Evolutionary conservation across 2,797 vertebrate species (phyloP).

Genomic region (Peromyscus attwateri): DNA sequence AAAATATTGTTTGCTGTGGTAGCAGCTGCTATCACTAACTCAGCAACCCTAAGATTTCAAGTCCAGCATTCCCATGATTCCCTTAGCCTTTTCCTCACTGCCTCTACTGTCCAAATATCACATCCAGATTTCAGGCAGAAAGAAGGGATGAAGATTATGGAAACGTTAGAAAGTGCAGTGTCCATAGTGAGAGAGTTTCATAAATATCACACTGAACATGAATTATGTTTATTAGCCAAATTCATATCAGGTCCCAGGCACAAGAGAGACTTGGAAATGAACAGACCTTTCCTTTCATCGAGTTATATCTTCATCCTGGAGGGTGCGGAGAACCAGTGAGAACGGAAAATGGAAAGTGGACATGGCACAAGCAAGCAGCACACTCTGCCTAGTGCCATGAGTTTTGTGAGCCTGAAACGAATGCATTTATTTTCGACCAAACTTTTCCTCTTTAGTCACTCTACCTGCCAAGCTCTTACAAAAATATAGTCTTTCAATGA

Average conservation of each 20-base stretch:
- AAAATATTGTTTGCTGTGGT: neutral
- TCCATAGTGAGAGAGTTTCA: conserved; percentile 14
- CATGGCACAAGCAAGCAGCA: neutral
- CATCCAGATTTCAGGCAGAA: neutral
- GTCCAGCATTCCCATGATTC: neutral
- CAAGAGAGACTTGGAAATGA: conserved; percentile 37
- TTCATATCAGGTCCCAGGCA: neutral
- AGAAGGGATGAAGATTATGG: neutral
- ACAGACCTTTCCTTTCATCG: neutral
- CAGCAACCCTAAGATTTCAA: neutral
- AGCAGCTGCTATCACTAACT: neutral
- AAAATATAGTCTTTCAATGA: conserved; percentile 7
- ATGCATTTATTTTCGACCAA: neutral
- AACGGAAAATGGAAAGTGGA: neutral
- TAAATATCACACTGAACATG: neutral
- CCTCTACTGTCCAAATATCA: neutral
- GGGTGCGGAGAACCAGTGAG: neutral
- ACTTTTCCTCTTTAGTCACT: neutral
- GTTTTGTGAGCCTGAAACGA: neutral
- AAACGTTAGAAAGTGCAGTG: conserved; percentile 42
- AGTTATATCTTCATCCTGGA: neutral
- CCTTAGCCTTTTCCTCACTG: conserved; percentile 7
- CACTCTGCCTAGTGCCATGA: neutral
- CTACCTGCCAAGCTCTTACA: neutral
- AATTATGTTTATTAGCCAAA: neutral